Percentiles rank a stretch among this genome's conserved stretches.
These are phyloP conservation scores for Eudyptes chrysolophus DNA, from an alignment of 2,113 vertebrate genomes.

Conservation along the genomic window DNA sequence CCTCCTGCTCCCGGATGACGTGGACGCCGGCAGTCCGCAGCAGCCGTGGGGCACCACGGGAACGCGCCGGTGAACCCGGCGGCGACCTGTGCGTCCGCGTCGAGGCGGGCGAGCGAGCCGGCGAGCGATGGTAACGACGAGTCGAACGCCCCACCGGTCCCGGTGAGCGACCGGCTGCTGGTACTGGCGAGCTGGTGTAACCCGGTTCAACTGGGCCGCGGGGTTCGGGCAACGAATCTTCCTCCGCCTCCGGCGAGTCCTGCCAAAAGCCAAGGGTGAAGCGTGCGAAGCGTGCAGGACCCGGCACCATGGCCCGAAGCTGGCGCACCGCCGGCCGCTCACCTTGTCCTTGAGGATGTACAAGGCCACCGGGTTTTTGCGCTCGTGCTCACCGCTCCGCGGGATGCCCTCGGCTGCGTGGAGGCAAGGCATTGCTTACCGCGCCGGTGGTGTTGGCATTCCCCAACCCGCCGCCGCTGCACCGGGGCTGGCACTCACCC, in stretches of 20 bases:
- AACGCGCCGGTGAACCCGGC: background rate
- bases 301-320: fast-evolving
- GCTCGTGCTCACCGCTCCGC: constrained; percentile 81
- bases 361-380: constrained; percentile 87
- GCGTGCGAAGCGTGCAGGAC: fast-evolving
- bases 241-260: background rate
- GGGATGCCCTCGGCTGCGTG: constrained; percentile 84
- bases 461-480: fast-evolving
- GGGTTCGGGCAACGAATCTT: background rate
- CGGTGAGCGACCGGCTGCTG: background rate
- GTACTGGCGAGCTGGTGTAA: background rate
- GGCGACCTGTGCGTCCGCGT: background rate
- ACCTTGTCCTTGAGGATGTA: constrained; percentile 94
- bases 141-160: background rate
- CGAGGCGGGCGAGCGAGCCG: background rate
- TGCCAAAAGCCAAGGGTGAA: background rate
- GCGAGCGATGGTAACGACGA: constrained; percentile 33
- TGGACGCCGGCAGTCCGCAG: constrained; percentile 29
- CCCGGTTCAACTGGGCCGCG: background rate
- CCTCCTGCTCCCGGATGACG: constrained; percentile 43
- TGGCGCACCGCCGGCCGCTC: fast-evolving
- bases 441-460: fast-evolving
- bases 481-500: constrained; percentile 64
- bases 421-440: background rate
- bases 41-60: background rate